A percentile compares a stretch with the other conserved stretches of the same genome.
Conservation (phyloP, 2,888 invertebrate genomes). For the Melangyna quadrimaculata region DNA sequence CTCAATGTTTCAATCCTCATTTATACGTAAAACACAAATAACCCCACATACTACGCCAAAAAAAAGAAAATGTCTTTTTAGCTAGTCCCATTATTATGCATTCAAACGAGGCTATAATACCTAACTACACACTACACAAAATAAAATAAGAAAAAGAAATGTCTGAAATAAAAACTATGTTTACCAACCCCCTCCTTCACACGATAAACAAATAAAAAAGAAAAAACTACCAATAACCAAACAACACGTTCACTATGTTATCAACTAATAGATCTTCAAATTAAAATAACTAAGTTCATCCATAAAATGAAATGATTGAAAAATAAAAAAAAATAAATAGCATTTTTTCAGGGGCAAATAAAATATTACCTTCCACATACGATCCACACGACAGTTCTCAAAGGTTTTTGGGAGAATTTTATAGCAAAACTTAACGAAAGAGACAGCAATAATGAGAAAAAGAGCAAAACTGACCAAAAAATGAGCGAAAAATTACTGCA, state of each 20-base stretch:
- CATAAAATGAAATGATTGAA: slow-evolving; percentile 25
- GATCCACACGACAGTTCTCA: slow-evolving; percentile 37
- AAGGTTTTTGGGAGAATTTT: slow-evolving; percentile 31
- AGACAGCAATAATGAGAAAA: slow-evolving; percentile 29
- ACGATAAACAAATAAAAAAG: not conserved
- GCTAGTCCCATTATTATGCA: slow-evolving; percentile 33
- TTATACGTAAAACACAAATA: slow-evolving; percentile 35
- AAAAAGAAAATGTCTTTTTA: not conserved
- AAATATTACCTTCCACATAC: slow-evolving; percentile 45
- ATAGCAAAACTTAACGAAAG: slow-evolving; percentile 52
- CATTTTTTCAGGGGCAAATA: slow-evolving; percentile 58
- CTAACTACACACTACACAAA: not conserved
- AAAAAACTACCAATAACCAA: slow-evolving; percentile 31
- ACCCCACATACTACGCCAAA: slow-evolving; percentile 5
- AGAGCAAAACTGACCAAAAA: slow-evolving; percentile 24
- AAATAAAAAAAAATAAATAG: slow-evolving; percentile 23
- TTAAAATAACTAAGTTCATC: slow-evolving; percentile 61
- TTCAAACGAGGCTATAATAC: slow-evolving; percentile 24
- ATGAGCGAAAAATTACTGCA: slow-evolving; percentile 58
- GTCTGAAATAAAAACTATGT: not conserved
- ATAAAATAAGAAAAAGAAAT: not conserved
- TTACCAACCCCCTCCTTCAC: not conserved
- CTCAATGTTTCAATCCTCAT: slow-evolving; percentile 19
- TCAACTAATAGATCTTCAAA: slow-evolving; percentile 61
- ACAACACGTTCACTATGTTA: slow-evolving; percentile 50